Evolutionary conservation across 2,888 invertebrate genomes (phyloP).

Genomic region (Danaus chrysippus): DNA sequence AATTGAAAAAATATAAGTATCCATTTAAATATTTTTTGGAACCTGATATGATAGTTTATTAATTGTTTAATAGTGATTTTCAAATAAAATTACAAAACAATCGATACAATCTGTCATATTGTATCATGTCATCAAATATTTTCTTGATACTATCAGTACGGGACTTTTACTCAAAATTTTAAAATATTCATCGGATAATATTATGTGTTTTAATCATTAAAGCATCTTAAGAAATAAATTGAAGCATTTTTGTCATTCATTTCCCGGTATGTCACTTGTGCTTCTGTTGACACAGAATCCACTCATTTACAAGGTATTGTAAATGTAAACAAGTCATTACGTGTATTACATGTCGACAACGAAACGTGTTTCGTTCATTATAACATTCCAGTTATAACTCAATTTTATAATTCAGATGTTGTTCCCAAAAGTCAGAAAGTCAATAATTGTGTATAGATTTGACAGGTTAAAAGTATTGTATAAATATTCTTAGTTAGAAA

Average conservation of each 20-base stretch:
- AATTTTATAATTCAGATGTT: slow-evolving; percentile 21
- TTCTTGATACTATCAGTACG: not conserved
- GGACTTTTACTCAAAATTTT: not conserved
- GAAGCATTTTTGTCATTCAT: not conserved
- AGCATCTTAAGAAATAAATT: not conserved
- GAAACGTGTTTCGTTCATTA: slow-evolving; percentile 28
- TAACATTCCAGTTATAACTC: slow-evolving; percentile 22
- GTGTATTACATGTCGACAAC: slow-evolving; percentile 20
- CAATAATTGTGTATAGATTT: not conserved
- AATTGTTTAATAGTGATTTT: not conserved
- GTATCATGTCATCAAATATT: slow-evolving; percentile 17
- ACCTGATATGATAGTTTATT: not conserved
- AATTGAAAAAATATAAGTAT: slow-evolving; percentile 12
- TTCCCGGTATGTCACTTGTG: slow-evolving; percentile 14
- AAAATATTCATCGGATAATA: not conserved
- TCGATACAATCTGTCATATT: slow-evolving; percentile 25
- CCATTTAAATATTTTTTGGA: not conserved
- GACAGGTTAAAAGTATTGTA: too few species aligned
- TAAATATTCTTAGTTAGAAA: too few species aligned
- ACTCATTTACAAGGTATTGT: slow-evolving; percentile 23
- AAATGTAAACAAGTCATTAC: slow-evolving; percentile 32
- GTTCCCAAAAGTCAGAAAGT: not conserved
- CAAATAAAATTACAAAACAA: not conserved
- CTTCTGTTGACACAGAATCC: slow-evolving; percentile 19
- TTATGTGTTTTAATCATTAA: not conserved